phyloP scores from a whole-genome alignment of 2,888 invertebrate species.

The Ophion obscuratus region DNA sequence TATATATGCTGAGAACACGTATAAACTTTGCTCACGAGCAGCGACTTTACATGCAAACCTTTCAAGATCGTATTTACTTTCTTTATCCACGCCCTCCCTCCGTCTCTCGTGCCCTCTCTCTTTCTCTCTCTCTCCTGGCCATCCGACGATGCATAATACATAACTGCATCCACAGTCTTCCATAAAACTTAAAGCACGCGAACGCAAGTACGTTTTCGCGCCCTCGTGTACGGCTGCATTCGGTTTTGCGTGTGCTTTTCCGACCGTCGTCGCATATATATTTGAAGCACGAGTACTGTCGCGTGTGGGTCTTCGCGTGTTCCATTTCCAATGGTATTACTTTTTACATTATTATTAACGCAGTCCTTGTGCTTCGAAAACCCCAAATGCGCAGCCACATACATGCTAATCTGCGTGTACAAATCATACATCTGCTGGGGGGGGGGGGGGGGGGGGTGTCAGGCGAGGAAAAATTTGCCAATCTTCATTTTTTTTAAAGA shows the following conservation, averaged over 20 bases:
- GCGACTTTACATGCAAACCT: conserved; percentile 2
- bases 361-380: conserved; percentile 10
- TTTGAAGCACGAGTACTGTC: conserved; percentile 20
- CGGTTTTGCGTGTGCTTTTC: conserved; percentile 6
- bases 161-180: conserved; percentile 32
- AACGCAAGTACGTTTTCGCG: conserved; percentile 27
- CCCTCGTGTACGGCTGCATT: not conserved
- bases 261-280: conserved; percentile 7
- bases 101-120: not conserved
- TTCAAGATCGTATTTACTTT: conserved; percentile 38
- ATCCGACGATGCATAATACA: conserved; percentile 44
- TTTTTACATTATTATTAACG: conserved; percentile 47
- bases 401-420: conserved; percentile 11
- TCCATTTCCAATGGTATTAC: conserved; percentile 61
- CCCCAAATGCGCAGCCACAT: not conserved
- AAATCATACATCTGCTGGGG: not conserved
- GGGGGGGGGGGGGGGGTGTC: not conserved
- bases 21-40: conserved; percentile 16
- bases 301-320: conserved; percentile 56
- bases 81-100: not conserved
- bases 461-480: no score
- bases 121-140: not conserved
- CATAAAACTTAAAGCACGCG: conserved; percentile 16
- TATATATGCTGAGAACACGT: not conserved
- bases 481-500: not conserved